These are phyloP conservation scores for Nasonovia ribisnigri DNA, from an alignment of 2,888 invertebrate species.

Conservation along the genomic window DNA sequence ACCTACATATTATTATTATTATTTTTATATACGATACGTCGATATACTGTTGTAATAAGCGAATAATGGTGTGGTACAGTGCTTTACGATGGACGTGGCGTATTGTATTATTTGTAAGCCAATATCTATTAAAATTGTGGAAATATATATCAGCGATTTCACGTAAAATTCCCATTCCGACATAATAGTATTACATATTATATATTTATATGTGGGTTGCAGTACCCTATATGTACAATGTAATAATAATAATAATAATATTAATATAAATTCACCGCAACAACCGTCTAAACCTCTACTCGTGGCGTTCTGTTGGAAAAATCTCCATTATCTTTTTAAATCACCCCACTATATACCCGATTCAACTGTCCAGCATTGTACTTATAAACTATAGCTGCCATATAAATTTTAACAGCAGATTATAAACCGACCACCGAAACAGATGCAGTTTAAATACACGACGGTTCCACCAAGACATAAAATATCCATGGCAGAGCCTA, in stretches of 20 bases:
- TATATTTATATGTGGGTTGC: background rate
- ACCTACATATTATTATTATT: slow-evolving; percentile 1
- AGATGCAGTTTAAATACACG: background rate
- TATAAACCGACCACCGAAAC: slow-evolving; percentile 2
- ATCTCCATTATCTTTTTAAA: slow-evolving; percentile 14
- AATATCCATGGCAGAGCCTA: background rate
- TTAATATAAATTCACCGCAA: background rate
- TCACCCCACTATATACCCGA: background rate
- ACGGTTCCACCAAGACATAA: background rate
- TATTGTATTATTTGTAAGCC: background rate
- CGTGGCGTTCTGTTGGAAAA: background rate
- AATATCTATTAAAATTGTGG: background rate
- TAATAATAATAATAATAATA: background rate
- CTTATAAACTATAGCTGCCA: background rate
- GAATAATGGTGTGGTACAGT: background rate
- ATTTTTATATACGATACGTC: background rate
- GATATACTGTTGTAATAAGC: background rate
- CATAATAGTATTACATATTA: background rate
- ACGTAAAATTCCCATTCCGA: background rate
- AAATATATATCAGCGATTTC: background rate
- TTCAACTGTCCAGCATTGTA: background rate
- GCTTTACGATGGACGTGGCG: background rate
- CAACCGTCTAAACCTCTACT: background rate
- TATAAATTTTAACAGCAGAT: slow-evolving; percentile 25
- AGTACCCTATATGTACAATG: background rate